These are phyloP conservation scores for Fregata magnificens DNA, from an alignment of 2,113 vertebrate species.

Conservation along the genomic window DNA sequence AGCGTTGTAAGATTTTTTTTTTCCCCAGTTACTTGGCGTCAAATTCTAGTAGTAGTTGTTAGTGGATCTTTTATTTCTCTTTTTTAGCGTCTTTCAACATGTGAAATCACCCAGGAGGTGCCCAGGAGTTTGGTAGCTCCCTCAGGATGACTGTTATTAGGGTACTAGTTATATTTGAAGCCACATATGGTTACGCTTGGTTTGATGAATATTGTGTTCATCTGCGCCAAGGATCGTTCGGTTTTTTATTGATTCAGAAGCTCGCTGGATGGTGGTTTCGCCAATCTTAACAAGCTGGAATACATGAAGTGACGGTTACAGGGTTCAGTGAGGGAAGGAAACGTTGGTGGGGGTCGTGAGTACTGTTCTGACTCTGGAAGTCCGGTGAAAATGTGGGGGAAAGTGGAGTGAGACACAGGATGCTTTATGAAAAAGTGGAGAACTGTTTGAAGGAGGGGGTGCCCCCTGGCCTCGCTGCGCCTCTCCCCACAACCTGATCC, in stretches of 20 bases:
- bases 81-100: rapidly evolving
- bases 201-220: rapidly evolving
- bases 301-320: rapidly evolving
- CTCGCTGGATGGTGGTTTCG: rapidly evolving
- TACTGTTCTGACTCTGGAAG: rapidly evolving
- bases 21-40: rapidly evolving
- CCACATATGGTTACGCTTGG: rapidly evolving
- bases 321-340: rapidly evolving
- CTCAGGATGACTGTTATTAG: rapidly evolving
- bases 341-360: rapidly evolving
- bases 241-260: rapidly evolving
- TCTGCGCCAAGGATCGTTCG: rapidly evolving
- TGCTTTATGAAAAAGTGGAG: background rate
- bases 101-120: rapidly evolving
- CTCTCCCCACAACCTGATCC: rapidly evolving
- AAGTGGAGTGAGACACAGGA: rapidly evolving
- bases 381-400: rapidly evolving
- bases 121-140: rapidly evolving
- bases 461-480: rapidly evolving
- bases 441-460: rapidly evolving
- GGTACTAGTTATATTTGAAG: rapidly evolving
- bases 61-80: rapidly evolving
- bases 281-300: rapidly evolving
- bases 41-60: rapidly evolving
- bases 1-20: rapidly evolving